Evolutionary conservation across 2,888 invertebrate genomes (phyloP), one percentile per base, ranked within the genome.

Genomic region (Drosophila setosimentum): DNA sequence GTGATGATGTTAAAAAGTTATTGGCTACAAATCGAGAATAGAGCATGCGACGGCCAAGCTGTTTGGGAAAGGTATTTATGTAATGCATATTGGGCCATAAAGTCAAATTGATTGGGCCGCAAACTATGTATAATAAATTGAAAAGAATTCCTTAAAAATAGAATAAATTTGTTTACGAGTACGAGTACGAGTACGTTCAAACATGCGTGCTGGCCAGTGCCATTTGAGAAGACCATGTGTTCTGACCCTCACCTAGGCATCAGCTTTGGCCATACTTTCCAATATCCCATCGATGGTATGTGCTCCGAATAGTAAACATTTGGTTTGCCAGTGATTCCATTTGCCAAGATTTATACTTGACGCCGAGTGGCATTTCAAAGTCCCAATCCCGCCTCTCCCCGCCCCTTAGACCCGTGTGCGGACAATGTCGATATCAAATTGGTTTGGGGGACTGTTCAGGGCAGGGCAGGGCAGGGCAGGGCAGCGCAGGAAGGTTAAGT

Each of bases 261-360:
- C 32, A 45, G 45, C 63, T 70, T 66, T 42, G 48, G 57, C 49
- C 54, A 45, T 51, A 69, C 61, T 77, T 71, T 70, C 78, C 80
- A 75, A 86, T 81, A 84, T 81, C 73, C 79, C 79, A 83, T 74
- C 74, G 79, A 83, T 61, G 40, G 70, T 59, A 66, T 81, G 81
- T 80, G 88, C 57, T 29, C 48, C 65, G 89, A 71, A 89, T 89
- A 83, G 74, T 76, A 87, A 89, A 63, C 74, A 79, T 58, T 63
- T 60, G 37, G 50, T 54, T 66, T 40, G 64, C 68, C 76, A 62
- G 50, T 70, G 77, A 72, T 69, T 78, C 72, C 73, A 51, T 37
- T 55, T 51, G 67, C 50, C 76, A 78, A 76, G 85, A 87, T 83
- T 85, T 86, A 83, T 86, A 75, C 77, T 77, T 73, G 70, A 74